These are phyloP conservation scores for Palythoa grandis DNA, from an alignment of 92 coral and sea anemone genomes.

Conservation along the genomic window DNA sequence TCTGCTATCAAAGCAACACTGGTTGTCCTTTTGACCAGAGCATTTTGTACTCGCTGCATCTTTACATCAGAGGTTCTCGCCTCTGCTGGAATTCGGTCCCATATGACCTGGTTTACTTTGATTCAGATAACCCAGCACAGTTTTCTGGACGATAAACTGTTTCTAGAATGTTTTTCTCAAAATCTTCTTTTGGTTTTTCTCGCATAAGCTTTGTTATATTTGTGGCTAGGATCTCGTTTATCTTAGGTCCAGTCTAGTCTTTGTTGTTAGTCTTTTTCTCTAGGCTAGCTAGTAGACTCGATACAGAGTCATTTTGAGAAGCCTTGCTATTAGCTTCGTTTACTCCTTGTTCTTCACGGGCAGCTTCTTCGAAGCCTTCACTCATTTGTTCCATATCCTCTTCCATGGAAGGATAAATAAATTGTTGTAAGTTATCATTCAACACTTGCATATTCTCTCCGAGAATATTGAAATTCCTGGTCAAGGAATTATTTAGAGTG, in stretches of 20 bases:
- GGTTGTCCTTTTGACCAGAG: conserved; percentile 55
- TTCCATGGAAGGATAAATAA: too few relatives aligned
- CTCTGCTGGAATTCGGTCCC: too few relatives aligned
- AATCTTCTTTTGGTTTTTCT: conserved; percentile 50
- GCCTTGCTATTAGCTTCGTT: too few relatives aligned
- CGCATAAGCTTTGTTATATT: conserved; percentile 44
- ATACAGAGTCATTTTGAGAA: not conserved
- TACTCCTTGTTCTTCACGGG: too few relatives aligned
- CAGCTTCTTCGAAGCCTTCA: too few relatives aligned
- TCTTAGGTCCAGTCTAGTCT: conserved; percentile 32
- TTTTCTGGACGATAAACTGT: conserved; percentile 39
- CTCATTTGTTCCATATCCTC: too few relatives aligned
- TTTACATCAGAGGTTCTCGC: conserved; percentile 53
- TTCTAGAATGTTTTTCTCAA: conserved; percentile 42
- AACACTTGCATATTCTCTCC: too few relatives aligned
- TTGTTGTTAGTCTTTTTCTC: conserved; percentile 43
- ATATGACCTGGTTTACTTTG: conserved; percentile 46
- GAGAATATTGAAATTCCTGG: too few relatives aligned
- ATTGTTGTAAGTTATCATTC: too few relatives aligned
- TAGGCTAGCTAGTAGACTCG: conserved; percentile 38
- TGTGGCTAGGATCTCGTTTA: conserved; percentile 45
- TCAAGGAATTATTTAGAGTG: too few relatives aligned
- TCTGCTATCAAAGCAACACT: conserved; percentile 60
- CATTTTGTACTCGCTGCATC: conserved; percentile 61
- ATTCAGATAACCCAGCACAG: conserved; percentile 48